phyloP scores from a whole-genome alignment of 1,140 invertebrate species.

The Bactericera cockerelli region DNA sequence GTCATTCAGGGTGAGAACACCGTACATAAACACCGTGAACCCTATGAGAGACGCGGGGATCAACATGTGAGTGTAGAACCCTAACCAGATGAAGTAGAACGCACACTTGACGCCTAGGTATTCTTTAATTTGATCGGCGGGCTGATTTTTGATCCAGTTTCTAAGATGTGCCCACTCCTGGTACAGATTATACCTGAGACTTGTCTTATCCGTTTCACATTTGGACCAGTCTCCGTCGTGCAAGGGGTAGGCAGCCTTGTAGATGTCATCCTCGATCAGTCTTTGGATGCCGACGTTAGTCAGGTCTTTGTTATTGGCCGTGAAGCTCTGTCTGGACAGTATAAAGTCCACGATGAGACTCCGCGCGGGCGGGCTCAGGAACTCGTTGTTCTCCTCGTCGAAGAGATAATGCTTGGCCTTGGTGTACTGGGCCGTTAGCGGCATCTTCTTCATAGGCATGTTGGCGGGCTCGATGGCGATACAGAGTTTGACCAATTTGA shows the following conservation, averaged over 20 bases:
- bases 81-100: constrained; percentile 92
- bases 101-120: constrained; percentile 90
- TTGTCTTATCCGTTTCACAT: neutral
- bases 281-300: constrained; percentile 73
- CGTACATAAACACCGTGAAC: constrained; percentile 64
- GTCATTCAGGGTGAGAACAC: constrained; percentile 48
- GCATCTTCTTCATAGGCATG: constrained; percentile 14
- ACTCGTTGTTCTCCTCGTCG: constrained; percentile 58
- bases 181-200: constrained; percentile 50
- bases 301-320: constrained; percentile 41
- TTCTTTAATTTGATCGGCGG: constrained; percentile 64
- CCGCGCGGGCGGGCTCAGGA: constrained; percentile 71
- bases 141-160: constrained; percentile 72
- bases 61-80: constrained; percentile 89
- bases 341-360: constrained; percentile 85
- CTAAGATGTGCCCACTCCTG: constrained; percentile 70
- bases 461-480: constrained; percentile 17
- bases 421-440: constrained; percentile 16
- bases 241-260: constrained; percentile 72
- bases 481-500: constrained; percentile 7
- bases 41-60: constrained; percentile 74
- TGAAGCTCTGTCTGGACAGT: constrained; percentile 69
- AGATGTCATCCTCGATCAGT: constrained; percentile 56
- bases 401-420: constrained; percentile 34
- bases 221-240: constrained; percentile 48